phyloP scores from a whole-genome alignment of 2,113 vertebrate genomes.

The Mugil cephalus region DNA sequence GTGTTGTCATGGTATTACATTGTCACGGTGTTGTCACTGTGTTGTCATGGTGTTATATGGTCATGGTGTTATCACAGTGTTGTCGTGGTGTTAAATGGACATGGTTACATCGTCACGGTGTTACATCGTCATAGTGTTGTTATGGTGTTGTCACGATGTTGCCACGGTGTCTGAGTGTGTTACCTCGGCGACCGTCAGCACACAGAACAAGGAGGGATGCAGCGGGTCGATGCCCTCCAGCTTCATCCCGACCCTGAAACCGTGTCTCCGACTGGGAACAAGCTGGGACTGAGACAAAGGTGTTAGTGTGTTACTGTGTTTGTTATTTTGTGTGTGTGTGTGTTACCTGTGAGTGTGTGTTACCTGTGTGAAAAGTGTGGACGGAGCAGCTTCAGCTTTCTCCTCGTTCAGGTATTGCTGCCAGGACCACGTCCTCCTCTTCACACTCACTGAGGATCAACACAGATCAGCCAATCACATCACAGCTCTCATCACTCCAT shows the following conservation, averaged over 20 bases:
- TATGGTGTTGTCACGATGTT: too few relatives aligned
- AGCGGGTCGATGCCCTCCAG: slow-evolving; percentile 83
- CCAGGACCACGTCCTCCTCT: slow-evolving; percentile 80
- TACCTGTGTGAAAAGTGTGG: slow-evolving; percentile 80
- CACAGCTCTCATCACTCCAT: neutral
- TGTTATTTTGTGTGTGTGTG: slow-evolving; percentile 15
- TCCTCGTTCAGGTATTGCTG: slow-evolving; percentile 81
- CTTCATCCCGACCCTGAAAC: slow-evolving; percentile 84
- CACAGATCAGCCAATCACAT: slow-evolving; percentile 16
- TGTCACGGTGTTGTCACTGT: too few relatives aligned
- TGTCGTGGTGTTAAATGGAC: too few relatives aligned
- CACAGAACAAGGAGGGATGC: slow-evolving; percentile 85
- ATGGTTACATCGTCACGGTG: too few relatives aligned
- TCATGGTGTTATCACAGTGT: too few relatives aligned
- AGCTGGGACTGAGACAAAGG: slow-evolving; percentile 74
- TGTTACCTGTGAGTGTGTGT: slow-evolving; percentile 3
- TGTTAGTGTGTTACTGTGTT: neutral
- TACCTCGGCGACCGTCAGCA: slow-evolving; percentile 84
- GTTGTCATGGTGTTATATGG: too few relatives aligned
- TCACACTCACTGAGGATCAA: slow-evolving; percentile 58
- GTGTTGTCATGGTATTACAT: too few relatives aligned
- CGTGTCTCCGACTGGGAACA: slow-evolving; percentile 66
- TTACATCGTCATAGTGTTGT: too few relatives aligned
- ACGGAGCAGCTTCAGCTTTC: slow-evolving; percentile 73
- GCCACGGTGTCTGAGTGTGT: slow-evolving; percentile 7